Percentiles rank a stretch among this genome's conserved stretches.
phyloP scores from a whole-genome alignment of 2,797 vertebrate genomes.

The Sebastolobus altivelis region DNA sequence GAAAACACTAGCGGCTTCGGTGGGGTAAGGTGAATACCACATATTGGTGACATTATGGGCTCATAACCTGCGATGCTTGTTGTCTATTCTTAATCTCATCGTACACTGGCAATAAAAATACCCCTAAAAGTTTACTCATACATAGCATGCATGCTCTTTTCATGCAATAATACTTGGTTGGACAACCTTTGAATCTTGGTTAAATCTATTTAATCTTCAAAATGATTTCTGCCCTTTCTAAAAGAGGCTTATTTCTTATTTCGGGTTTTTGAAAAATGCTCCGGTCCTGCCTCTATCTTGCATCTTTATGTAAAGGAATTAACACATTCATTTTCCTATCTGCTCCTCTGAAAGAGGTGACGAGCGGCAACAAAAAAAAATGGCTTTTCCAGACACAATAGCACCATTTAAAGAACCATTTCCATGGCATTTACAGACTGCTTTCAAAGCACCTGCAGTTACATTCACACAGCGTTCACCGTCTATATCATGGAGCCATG shows the following conservation, averaged over 20 bases:
- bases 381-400: conserved; percentile 31
- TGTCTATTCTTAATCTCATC: background rate
- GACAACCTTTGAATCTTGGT: background rate
- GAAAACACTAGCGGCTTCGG: conserved; percentile 28
- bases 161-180: background rate
- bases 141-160: background rate
- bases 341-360: conserved; percentile 30
- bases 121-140: background rate
- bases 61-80: background rate
- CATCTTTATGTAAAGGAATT: conserved; percentile 23
- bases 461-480: conserved; percentile 43
- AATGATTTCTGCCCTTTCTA: background rate
- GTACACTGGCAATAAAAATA: background rate
- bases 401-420: conserved; percentile 42
- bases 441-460: conserved; percentile 54
- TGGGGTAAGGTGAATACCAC: conserved; percentile 22
- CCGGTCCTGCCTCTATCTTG: conserved; percentile 11
- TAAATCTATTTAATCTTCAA: background rate
- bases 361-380: conserved; percentile 30
- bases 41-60: conserved; percentile 20
- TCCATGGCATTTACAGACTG: conserved; percentile 27
- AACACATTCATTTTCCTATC: conserved; percentile 33
- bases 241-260: background rate
- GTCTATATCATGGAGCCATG: conserved; percentile 22
- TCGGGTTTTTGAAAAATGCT: background rate